These are phyloP conservation scores for Hirtodrosophila duncani DNA, from an alignment of 2,888 invertebrate genomes.

Conservation along the genomic window DNA sequence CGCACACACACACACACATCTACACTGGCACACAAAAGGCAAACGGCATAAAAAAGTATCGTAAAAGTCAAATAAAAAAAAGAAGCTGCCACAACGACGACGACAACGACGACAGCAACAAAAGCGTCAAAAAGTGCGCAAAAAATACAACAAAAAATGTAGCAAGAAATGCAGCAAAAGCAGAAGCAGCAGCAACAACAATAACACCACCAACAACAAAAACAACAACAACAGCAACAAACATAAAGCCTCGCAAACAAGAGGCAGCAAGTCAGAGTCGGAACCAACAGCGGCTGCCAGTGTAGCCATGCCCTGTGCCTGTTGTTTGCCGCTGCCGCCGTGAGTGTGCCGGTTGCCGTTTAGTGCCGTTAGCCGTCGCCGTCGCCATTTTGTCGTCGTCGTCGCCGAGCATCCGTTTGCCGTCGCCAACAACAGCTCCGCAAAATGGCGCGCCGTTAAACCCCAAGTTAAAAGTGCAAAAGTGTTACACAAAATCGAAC, in stretches of 20 bases:
- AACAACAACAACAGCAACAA: constrained; percentile 13
- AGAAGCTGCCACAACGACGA: constrained; percentile 39
- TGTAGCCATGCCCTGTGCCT: constrained; percentile 54
- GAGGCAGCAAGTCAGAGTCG: constrained; percentile 46
- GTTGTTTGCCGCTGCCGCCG: constrained; percentile 23
- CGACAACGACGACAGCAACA: constrained; percentile 43
- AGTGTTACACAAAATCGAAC: background rate
- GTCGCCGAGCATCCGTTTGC: constrained; percentile 44
- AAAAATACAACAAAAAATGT: constrained; percentile 32
- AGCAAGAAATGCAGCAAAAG: constrained; percentile 38
- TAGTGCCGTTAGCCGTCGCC: constrained; percentile 41
- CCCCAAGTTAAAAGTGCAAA: constrained; percentile 12
- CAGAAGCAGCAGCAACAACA: constrained; percentile 19
- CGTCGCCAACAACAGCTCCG: constrained; percentile 33
- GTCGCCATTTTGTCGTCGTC: constrained; percentile 64
- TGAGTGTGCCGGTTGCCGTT: constrained; percentile 17
- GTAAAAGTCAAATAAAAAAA: constrained; percentile 60
- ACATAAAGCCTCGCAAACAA: constrained; percentile 44
- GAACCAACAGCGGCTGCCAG: constrained; percentile 28
- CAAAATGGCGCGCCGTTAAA: constrained; percentile 50
- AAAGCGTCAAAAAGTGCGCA: constrained; percentile 65
- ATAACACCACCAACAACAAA: constrained; percentile 18
- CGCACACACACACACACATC: constrained; percentile 3
- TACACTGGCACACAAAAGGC: constrained; percentile 50
- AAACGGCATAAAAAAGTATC: constrained; percentile 65